phyloP scores from a whole-genome alignment of 2,797 vertebrate species.

The Brotula barbata region DNA sequence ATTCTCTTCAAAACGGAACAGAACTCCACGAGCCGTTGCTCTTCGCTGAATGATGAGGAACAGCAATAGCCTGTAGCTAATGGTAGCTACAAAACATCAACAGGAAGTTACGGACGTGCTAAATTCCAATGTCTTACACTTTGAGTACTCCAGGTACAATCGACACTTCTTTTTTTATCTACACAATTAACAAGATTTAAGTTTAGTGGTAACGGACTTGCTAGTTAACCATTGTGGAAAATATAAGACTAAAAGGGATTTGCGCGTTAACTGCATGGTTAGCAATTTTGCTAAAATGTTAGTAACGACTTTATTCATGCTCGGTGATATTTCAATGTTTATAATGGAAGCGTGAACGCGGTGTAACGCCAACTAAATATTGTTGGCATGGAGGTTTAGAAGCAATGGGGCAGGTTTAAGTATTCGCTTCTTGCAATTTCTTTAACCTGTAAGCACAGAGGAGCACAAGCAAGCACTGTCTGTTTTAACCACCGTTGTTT shows the following conservation, averaged over 20 bases:
- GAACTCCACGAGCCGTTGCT: not conserved
- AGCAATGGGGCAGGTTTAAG: no score
- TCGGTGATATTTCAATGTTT: no score
- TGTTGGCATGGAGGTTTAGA: no score
- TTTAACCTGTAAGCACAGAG: no score
- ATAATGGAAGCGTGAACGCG: no score
- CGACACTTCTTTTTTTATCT: not conserved
- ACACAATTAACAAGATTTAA: not conserved
- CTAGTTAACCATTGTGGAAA: not conserved
- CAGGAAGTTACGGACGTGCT: constrained; percentile 66
- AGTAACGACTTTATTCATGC: not conserved
- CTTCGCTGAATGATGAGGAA: constrained; percentile 21
- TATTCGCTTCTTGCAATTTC: no score
- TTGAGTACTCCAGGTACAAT: constrained; percentile 67
- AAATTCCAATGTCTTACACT: constrained; percentile 59
- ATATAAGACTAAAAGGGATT: not conserved
- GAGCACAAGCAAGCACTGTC: no score
- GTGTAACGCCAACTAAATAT: not conserved
- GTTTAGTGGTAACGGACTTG: not conserved
- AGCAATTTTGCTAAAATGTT: constrained; percentile 24
- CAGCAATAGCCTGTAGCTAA: constrained; percentile 52
- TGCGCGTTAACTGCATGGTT: constrained; percentile 9
- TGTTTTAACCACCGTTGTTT: no score
- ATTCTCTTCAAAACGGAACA: not conserved
- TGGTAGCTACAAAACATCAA: constrained; percentile 62